Evolutionary conservation across 2,797 vertebrate species (phyloP), one percentile per base, ranked within the genome.

Genomic region (Galago senegalensis): DNA sequence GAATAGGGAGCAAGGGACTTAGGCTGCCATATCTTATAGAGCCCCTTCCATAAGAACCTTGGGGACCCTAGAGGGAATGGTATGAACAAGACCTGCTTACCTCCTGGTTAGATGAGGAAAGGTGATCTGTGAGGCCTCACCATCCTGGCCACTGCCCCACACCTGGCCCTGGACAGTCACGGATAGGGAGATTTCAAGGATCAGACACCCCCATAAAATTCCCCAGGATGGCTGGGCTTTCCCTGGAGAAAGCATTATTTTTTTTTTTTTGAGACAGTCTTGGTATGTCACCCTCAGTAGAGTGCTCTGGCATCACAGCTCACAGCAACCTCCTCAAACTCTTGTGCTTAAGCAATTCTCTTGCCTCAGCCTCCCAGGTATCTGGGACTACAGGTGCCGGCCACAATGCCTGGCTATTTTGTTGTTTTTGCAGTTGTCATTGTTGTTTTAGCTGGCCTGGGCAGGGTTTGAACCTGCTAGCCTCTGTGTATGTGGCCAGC

Each of bases 231-330:
- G 17, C 82, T 65, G n/a, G 63, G 46, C 37, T 87, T 96, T 82
- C 81, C 86, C 86, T 67, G 37, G 10, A 79, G 76, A 83, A 86
- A 92, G 31, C 1, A 0, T 77, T 95, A 63, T 92, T 89, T 53
- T 53, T 53, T 53, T 40, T 40, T 40, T 49, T 49, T 49, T 49
- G 46, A 53, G 49, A 53, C 13, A 16, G 49, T 53, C 49, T 53
- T 14, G 14, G 13, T 53, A 53, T 53, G 49, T 53, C 49, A 53
- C 49, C 49, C 49, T 53, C 49, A 1, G 49, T 53, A 53, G 49
- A 53, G 49, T 14, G 13, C 13, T 1, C 3, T 53, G 49, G 13
- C 49, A 53, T 53, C 49, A 53, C 49, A 53, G 49, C 49, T 53
- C 49, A 53, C 49, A 53, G 49, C 49, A 14, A 53, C 13, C 46